Evolutionary conservation across 1,140 invertebrate species (phyloP).

Genomic region (Cotesia glomerata): DNA sequence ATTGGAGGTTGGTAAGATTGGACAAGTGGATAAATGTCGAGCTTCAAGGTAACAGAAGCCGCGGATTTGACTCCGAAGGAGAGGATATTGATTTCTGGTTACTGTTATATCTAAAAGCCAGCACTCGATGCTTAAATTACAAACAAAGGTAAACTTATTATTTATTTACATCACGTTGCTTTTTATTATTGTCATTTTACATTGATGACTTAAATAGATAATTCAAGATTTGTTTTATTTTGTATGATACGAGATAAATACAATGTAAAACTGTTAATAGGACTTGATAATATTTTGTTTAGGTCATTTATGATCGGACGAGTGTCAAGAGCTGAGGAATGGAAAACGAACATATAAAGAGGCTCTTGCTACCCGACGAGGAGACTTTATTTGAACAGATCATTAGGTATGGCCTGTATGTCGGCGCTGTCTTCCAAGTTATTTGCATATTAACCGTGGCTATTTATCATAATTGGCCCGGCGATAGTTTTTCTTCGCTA

Average conservation of each 20-base stretch:
- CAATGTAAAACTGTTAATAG: too few species aligned
- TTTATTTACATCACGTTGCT: not conserved
- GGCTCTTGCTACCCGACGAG: constrained; percentile 56
- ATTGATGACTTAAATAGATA: too few species aligned
- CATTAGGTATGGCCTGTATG: constrained; percentile 57
- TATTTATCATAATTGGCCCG: constrained; percentile 55
- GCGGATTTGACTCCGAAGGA: not conserved
- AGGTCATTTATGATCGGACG: not conserved
- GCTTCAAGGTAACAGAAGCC: not conserved
- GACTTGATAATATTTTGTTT: not conserved
- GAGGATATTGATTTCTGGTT: constrained; percentile 6
- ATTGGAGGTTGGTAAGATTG: too few species aligned
- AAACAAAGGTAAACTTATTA: constrained; percentile 7
- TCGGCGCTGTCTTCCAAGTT: constrained; percentile 60
- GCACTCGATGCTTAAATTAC: constrained; percentile 8
- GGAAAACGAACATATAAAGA: constrained; percentile 45
- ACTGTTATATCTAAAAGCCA: not conserved
- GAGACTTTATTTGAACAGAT: constrained; percentile 59
- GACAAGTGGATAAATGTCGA: not conserved
- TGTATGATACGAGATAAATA: too few species aligned
- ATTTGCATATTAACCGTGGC: constrained; percentile 58
- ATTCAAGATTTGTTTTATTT: too few species aligned
- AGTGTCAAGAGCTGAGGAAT: constrained; percentile 17
- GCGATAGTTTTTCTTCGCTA: constrained; percentile 53
- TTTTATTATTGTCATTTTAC: too few species aligned